phyloP scores from a whole-genome alignment of 2,888 invertebrate species.

The Geophilus truncorum region DNA sequence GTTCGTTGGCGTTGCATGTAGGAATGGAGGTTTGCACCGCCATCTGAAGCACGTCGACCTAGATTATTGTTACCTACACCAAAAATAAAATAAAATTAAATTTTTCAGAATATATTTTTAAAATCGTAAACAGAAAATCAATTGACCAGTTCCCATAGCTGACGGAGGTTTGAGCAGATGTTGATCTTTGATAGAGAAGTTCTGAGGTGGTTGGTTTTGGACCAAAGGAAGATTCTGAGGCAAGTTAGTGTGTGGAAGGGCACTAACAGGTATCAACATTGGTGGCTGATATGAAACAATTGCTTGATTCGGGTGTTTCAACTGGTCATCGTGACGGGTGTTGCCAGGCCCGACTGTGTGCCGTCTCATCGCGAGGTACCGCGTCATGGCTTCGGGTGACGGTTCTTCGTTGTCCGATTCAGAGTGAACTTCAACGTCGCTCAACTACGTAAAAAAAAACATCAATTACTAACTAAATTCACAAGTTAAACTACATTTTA shows the following conservation, averaged over 20 bases:
- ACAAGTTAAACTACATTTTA: background rate
- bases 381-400: constrained; percentile 48
- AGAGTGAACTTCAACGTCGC: constrained; percentile 52
- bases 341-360: constrained; percentile 94
- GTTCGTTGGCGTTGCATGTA: constrained; percentile 56
- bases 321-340: constrained; percentile 69
- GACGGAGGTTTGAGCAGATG: constrained; percentile 89
- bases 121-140: background rate
- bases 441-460: constrained; percentile 49
- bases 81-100: constrained; percentile 19
- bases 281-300: constrained; percentile 40
- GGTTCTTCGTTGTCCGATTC: constrained; percentile 49
- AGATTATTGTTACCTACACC: constrained; percentile 40
- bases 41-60: constrained; percentile 88
- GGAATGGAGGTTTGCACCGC: constrained; percentile 85
- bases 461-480: background rate
- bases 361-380: constrained; percentile 62
- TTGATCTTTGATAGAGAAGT: constrained; percentile 86
- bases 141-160: constrained; percentile 60
- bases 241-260: constrained; percentile 74
- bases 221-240: constrained; percentile 77
- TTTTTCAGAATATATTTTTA: background rate
- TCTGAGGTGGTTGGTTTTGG: constrained; percentile 74
- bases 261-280: constrained; percentile 40
- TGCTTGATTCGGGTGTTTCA: constrained; percentile 46